Evolutionary conservation across 1,140 invertebrate genomes (phyloP).

Genomic region (Delia radicum): DNA sequence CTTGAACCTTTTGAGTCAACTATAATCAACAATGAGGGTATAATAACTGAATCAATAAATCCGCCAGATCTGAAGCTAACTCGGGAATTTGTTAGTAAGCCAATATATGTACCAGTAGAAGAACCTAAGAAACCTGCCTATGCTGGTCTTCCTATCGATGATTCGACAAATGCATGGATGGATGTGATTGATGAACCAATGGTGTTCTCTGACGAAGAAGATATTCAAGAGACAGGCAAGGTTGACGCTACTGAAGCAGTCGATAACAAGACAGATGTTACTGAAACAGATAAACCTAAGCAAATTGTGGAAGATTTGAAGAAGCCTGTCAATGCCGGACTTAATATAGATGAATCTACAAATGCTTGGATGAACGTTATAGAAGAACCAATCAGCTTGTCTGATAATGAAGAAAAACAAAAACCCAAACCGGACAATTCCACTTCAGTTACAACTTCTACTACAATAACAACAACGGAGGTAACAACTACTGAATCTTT

Average conservation of each 20-base stretch:
- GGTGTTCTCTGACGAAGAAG: constrained; percentile 55
- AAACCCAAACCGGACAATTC: no score
- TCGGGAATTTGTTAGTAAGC: neutral
- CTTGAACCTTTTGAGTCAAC: no score
- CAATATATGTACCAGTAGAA: neutral
- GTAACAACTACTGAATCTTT: neutral
- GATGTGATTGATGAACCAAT: constrained; percentile 60
- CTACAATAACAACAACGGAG: neutral
- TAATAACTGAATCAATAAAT: no score
- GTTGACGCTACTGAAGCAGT: neutral
- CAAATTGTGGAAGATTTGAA: constrained; percentile 10
- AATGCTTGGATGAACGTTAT: constrained; percentile 56
- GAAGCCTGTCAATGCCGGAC: constrained; percentile 48
- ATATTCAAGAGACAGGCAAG: no score
- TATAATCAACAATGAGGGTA: no score
- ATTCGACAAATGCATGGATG: constrained; percentile 58
- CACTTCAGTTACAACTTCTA: neutral
- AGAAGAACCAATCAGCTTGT: constrained; percentile 59
- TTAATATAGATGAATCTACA: constrained; percentile 57
- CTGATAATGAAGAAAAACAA: constrained; percentile 44
- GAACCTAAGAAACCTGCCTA: constrained; percentile 43
- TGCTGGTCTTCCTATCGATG: constrained; percentile 57
- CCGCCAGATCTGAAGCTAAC: neutral
- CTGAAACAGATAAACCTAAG: neutral
- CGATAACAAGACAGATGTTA: neutral